Evolutionary conservation across 2,797 vertebrate species (phyloP).

Genomic region (Holocentrus rufus): DNA sequence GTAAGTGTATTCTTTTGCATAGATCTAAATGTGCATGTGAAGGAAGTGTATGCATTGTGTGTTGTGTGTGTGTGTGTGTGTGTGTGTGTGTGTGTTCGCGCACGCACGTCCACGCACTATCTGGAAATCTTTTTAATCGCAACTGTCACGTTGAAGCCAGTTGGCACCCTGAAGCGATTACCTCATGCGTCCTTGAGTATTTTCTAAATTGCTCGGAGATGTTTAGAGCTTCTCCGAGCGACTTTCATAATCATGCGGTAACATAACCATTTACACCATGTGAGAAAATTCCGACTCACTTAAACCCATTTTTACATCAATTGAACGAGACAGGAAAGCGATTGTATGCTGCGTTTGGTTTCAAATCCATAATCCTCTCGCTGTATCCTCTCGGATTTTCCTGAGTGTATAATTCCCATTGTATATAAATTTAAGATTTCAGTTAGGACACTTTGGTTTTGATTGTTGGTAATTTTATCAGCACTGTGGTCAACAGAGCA

Average conservation of each 20-base stretch:
- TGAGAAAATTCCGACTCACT: constrained; percentile 62
- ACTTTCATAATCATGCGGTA: constrained; percentile 68
- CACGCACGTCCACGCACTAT: constrained; percentile 22
- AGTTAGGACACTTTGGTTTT: constrained; percentile 30
- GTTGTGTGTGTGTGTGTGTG: constrained; percentile 64
- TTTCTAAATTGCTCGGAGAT: constrained; percentile 74
- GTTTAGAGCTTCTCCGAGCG: constrained; percentile 72
- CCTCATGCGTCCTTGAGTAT: constrained; percentile 79
- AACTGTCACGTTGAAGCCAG: constrained; percentile 69
- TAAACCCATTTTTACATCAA: constrained; percentile 40
- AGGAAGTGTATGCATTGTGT: constrained; percentile 53
- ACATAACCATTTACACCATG: constrained; percentile 60
- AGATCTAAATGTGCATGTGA: constrained; percentile 21
- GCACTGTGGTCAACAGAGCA: constrained; percentile 33
- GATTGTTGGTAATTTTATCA: constrained; percentile 41
- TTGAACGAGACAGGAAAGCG: constrained; percentile 51
- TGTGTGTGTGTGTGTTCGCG: constrained; percentile 53
- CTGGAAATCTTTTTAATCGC: constrained; percentile 67
- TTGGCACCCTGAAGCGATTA: constrained; percentile 73
- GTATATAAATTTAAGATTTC: constrained; percentile 7
- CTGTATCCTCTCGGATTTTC: constrained; percentile 4
- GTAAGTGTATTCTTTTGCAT: not conserved
- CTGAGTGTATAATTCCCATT: constrained; percentile 32
- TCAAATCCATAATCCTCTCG: constrained; percentile 14
- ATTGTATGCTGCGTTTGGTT: constrained; percentile 39